A percentile compares a stretch with the other conserved stretches of the same genome.
Evolutionary conservation across 2,113 vertebrate species (phyloP).

Genomic region (Dendrocopos noguchii): DNA sequence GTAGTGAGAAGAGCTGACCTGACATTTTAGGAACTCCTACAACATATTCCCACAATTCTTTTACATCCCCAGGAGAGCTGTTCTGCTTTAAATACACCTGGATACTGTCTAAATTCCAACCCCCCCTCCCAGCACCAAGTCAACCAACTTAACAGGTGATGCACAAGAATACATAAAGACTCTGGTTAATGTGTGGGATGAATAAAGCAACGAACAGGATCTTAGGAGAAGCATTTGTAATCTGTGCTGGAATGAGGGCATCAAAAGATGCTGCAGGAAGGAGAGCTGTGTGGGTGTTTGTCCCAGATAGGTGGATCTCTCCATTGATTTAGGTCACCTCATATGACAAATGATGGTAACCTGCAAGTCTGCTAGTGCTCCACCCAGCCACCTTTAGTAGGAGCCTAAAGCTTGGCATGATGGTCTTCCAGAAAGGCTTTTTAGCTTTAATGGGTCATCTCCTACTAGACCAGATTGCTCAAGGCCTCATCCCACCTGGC

Average conservation of each 20-base stretch:
- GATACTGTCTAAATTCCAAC: neutral
- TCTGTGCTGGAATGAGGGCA: neutral
- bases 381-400: slow-evolving; percentile 6
- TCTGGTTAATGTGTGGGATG: neutral
- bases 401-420: neutral
- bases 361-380: slow-evolving; percentile 11
- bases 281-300: slow-evolving; percentile 31
- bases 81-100: slow-evolving; percentile 37
- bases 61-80: neutral
- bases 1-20: slow-evolving; percentile 10
- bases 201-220: neutral
- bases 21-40: slow-evolving; percentile 26
- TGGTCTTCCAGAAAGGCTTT: neutral
- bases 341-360: neutral
- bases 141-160: slow-evolving; percentile 1
- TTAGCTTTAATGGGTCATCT: neutral
- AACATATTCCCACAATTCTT: slow-evolving; percentile 15
- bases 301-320: slow-evolving; percentile 22
- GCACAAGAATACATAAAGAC: neutral
- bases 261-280: slow-evolving; percentile 23
- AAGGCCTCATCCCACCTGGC: no score
- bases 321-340: slow-evolving; percentile 44
- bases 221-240: slow-evolving; percentile 6
- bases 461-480: no score
- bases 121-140: neutral